phyloP scores from a whole-genome alignment of 2,113 vertebrate genomes.

The Pseudolaguvia tuberculata region DNA sequence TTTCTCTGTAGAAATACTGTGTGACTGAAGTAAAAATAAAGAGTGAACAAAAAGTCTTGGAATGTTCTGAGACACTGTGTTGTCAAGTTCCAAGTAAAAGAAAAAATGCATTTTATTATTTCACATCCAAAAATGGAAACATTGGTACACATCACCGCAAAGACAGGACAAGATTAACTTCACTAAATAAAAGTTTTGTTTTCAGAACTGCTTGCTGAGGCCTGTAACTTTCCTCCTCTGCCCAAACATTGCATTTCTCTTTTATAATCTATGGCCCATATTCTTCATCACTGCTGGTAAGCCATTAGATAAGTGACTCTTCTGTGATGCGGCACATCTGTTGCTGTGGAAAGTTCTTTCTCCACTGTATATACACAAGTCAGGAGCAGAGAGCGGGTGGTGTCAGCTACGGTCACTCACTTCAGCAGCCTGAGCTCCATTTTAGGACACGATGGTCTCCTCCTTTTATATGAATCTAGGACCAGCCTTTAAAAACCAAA shows the following conservation, averaged over 20 bases:
- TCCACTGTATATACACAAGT: slow-evolving; percentile 19
- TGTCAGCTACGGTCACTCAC: slow-evolving; percentile 17
- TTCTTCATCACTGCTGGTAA: slow-evolving; percentile 33
- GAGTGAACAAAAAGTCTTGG: background rate
- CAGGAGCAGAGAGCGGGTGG: slow-evolving; percentile 10
- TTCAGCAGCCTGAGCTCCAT: slow-evolving; percentile 18
- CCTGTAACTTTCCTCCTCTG: background rate
- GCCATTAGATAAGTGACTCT: slow-evolving; percentile 24
- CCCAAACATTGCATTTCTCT: slow-evolving; percentile 12
- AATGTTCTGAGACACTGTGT: background rate
- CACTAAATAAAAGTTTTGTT: slow-evolving; percentile 12
- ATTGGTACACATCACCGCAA: background rate
- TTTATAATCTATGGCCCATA: slow-evolving; percentile 17
- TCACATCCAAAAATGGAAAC: slow-evolving; percentile 7
- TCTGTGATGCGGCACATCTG: slow-evolving; percentile 46
- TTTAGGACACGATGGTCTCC: slow-evolving; percentile 19
- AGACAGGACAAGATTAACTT: background rate
- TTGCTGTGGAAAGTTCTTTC: slow-evolving; percentile 39
- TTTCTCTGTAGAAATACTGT: too few relatives aligned
- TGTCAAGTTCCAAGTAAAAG: background rate
- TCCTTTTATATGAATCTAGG: background rate
- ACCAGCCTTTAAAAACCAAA: background rate
- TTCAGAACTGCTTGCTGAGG: background rate
- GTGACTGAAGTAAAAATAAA: background rate
- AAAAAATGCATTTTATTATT: background rate